Evolutionary conservation across 2,888 invertebrate genomes (phyloP), one percentile per base, ranked within the genome.

Genomic region (Anthophora plumipes): DNA sequence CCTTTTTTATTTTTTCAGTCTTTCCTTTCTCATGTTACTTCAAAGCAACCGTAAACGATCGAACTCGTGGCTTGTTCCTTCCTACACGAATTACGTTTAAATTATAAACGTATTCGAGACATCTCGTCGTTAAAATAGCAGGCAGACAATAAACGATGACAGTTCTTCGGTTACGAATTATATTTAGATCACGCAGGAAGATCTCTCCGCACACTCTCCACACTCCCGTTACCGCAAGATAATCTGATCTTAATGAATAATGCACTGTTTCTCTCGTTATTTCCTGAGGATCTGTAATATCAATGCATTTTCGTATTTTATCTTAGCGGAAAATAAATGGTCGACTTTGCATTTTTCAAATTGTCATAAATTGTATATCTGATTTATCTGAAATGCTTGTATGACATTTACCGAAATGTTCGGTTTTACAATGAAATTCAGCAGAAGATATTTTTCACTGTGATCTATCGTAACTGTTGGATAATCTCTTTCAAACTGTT

Each of bases 101-200:
- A 50, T 66, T 54, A 66, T 37, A 60, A 72, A 72, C 41, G n/a
- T 12, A 14, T 39, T 52, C 50, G 7, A 41, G 46, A 63, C n/a
- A 50, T 52, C 50, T 39, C 31, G 37, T 61, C 67, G 41, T 68
- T 50, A 43, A 74, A 78, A 63, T 46, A 57, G 67, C 46, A 14
- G 14, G 8, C n/a, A 6, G 48, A 50, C 63, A 68, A 68, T 57
- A 48, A 67, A 37, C 60, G 17, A 22, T 37, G 61, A 57, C 63
- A 22, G 50, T 48, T 61, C 12, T 52, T 72, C 46, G 63, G 31
- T 68, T 41, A 8, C 6, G 63, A 68, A 74, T 63, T 78, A 74
- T 78, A 69, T 78, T 78, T 74, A 78, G 55, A 68, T 54, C 63
- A 12, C 17, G 14, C 37, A 60, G 59, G 55, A 61, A 67, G 48